Percentiles rank a stretch among this genome's conserved stretches.
phyloP scores from a whole-genome alignment of 2,888 invertebrate genomes.

The Drosophila seclusa region DNA sequence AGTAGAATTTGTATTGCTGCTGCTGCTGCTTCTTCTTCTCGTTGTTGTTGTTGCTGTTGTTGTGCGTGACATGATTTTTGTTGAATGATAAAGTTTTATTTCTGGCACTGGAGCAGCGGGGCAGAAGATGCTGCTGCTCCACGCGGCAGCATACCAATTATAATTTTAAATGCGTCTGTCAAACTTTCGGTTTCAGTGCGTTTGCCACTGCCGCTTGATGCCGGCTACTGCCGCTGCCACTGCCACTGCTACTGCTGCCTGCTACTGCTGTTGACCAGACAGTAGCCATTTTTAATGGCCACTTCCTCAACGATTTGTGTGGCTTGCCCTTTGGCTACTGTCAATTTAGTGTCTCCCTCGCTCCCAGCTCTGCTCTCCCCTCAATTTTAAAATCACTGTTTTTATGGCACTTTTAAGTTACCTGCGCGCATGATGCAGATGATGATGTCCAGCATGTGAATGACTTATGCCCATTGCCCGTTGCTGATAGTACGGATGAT shows the following conservation, averaged over 20 bases:
- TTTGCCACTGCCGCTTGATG: not conserved
- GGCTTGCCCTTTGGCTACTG: constrained; percentile 32
- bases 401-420: constrained; percentile 51
- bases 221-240: not conserved
- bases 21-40: not conserved
- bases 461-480: constrained; percentile 60
- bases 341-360: constrained; percentile 41
- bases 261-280: constrained; percentile 36
- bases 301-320: constrained; percentile 45
- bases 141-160: constrained; percentile 79
- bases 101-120: constrained; percentile 31
- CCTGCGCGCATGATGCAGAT: constrained; percentile 59
- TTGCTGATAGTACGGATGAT: constrained; percentile 75
- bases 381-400: constrained; percentile 14
- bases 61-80: constrained; percentile 81
- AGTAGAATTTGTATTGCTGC: constrained; percentile 11
- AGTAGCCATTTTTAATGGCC: constrained; percentile 58
- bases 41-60: constrained; percentile 9
- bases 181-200: constrained; percentile 63
- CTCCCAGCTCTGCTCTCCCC: not conserved
- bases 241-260: not conserved
- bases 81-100: constrained; percentile 66
- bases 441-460: constrained; percentile 46
- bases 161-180: constrained; percentile 80
- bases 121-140: not conserved